Evolutionary conservation across 2,888 invertebrate species (phyloP).

Genomic region (Myopa tessellatipennis): DNA sequence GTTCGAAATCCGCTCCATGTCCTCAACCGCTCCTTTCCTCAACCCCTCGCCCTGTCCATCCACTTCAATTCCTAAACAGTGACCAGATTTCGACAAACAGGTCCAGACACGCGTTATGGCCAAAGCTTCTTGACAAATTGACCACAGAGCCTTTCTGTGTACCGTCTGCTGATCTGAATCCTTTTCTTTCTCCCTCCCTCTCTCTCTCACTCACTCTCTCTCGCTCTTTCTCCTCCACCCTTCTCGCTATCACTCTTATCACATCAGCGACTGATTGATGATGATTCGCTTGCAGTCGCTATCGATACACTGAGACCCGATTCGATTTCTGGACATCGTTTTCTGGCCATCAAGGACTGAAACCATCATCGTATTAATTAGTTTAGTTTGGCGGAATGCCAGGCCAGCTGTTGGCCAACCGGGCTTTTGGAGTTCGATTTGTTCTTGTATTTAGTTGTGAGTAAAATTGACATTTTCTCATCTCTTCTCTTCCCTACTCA

Average conservation of each 20-base stretch:
- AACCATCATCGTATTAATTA: slow-evolving; percentile 28
- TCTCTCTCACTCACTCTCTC: no score
- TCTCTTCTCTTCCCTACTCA: background rate
- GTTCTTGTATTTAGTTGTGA: no score
- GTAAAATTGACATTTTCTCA: background rate
- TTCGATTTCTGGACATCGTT: background rate
- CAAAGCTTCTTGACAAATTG: no score
- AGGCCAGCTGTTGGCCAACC: background rate
- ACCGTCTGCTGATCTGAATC: background rate
- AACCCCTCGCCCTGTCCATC: no score
- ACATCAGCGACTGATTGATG: slow-evolving; percentile 14
- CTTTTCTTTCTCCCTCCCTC: background rate
- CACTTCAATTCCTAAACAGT: no score
- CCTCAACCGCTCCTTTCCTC: no score
- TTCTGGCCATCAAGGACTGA: background rate
- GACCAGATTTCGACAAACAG: no score
- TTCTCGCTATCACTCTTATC: background rate
- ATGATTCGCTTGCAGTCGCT: slow-evolving; percentile 1
- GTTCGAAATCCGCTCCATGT: no score
- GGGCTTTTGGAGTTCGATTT: no score
- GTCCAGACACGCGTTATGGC: no score
- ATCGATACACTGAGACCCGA: background rate
- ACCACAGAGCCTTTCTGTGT: no score
- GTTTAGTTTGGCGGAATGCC: slow-evolving; percentile 29
- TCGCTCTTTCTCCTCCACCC: background rate